These are phyloP conservation scores for Pogonocherus hispidulus DNA, from an alignment of 2,888 invertebrate species.

Conservation along the genomic window DNA sequence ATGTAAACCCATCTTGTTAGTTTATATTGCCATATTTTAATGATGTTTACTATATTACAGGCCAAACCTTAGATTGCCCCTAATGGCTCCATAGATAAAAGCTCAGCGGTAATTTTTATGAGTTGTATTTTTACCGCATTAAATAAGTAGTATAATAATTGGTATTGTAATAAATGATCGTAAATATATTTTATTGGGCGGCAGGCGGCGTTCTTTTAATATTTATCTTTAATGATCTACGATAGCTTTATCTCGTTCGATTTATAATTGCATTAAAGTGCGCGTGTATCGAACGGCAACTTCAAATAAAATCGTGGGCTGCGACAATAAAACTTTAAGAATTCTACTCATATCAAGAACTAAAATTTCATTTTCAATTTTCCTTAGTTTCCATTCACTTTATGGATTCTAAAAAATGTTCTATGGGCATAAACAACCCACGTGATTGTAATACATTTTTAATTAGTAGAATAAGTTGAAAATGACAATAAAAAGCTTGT, in stretches of 20 bases:
- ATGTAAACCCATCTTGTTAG: slow-evolving; percentile 9
- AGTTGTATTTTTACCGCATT: slow-evolving; percentile 22
- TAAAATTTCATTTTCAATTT: too few relatives aligned
- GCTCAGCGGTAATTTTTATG: slow-evolving; percentile 22
- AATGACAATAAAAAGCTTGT: too few relatives aligned
- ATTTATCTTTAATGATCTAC: slow-evolving; percentile 8
- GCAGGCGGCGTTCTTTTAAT: slow-evolving; percentile 22
- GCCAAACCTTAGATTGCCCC: slow-evolving; percentile 19
- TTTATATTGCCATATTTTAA: slow-evolving; percentile 20
- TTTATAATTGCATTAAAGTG: neutral
- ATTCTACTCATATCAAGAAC: neutral
- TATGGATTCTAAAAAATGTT: too few relatives aligned
- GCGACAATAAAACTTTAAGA: neutral
- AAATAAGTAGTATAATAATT: slow-evolving; percentile 27
- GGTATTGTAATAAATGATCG: slow-evolving; percentile 24
- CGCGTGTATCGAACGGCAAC: neutral
- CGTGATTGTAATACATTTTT: too few relatives aligned
- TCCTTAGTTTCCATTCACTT: too few relatives aligned
- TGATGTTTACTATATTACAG: slow-evolving; percentile 25
- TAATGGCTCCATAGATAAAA: slow-evolving; percentile 18
- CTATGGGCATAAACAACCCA: too few relatives aligned
- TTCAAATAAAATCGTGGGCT: neutral
- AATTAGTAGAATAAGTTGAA: too few relatives aligned
- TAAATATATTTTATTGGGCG: slow-evolving; percentile 24
- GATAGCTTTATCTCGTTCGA: neutral